A percentile compares a stretch with the other conserved stretches of the same genome.
Evolutionary conservation across 2,797 vertebrate species (phyloP).

Genomic region (Mareca strepera): DNA sequence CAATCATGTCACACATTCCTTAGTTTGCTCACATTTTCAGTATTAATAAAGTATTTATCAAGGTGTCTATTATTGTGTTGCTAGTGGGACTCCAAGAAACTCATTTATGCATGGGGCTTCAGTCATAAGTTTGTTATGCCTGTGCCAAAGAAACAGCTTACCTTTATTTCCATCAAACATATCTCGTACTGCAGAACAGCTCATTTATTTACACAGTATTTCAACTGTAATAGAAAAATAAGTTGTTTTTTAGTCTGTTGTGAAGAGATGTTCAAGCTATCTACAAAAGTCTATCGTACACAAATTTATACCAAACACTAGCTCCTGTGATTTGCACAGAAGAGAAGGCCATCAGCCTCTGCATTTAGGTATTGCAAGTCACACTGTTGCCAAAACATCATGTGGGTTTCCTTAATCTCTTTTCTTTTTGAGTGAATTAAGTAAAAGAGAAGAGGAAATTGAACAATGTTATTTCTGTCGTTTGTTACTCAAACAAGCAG

Average conservation of each 20-base stretch:
- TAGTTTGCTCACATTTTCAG: not conserved
- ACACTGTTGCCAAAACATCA: rapidly evolving
- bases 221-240: not conserved
- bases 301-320: not conserved
- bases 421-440: not conserved
- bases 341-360: not conserved
- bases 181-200: not conserved
- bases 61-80: not conserved
- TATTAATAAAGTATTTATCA: not conserved
- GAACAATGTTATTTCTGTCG: not conserved
- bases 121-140: not conserved
- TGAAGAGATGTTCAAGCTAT: not conserved
- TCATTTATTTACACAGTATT: not conserved
- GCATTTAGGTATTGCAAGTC: not conserved
- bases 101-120: not conserved
- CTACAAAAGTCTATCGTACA: not conserved
- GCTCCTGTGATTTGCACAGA: not conserved
- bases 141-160: not conserved
- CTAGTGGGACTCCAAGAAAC: not conserved
- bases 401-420: not conserved
- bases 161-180: not conserved
- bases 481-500: not conserved
- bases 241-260: not conserved
- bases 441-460: not conserved
- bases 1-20: not conserved